These are phyloP conservation scores for Pangasianodon gigas DNA, from an alignment of 2,113 vertebrate genomes.

Conservation along the genomic window DNA sequence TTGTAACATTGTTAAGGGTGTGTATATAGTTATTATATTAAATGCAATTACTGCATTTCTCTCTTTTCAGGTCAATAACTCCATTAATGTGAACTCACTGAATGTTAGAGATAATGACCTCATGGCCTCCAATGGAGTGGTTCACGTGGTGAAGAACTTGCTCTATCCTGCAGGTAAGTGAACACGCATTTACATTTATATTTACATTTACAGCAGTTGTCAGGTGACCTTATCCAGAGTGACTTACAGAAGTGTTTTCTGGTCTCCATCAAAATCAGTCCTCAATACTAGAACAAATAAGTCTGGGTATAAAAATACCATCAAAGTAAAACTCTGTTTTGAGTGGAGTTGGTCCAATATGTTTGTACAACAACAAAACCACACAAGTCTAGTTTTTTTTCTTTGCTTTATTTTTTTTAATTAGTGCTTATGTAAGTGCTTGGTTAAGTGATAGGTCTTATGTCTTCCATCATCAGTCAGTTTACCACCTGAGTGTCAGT, in stretches of 20 bases:
- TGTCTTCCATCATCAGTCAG: background rate
- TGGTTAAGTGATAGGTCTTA: background rate
- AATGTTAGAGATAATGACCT: constrained; percentile 83
- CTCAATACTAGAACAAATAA: background rate
- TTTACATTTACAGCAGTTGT: background rate
- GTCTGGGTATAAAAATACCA: background rate
- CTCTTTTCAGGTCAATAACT: constrained; percentile 81
- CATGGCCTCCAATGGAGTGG: constrained; percentile 93
- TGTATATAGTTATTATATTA: background rate
- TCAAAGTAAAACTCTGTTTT: background rate
- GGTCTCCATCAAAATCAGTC: background rate
- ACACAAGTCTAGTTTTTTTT: background rate
- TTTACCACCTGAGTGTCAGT: background rate
- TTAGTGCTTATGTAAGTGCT: background rate
- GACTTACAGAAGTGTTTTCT: background rate
- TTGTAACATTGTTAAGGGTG: background rate
- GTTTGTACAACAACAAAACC: background rate
- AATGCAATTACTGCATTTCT: background rate
- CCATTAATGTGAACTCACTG: constrained; percentile 86
- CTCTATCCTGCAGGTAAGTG: constrained; percentile 85
- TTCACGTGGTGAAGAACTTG: constrained; percentile 90
- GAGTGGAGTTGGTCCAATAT: background rate
- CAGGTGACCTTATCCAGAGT: background rate
- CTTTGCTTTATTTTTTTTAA: background rate
- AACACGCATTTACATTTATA: background rate